Conservation (phyloP, 92 coral and sea anemone genomes). For the Isaurus tuberculatus region DNA sequence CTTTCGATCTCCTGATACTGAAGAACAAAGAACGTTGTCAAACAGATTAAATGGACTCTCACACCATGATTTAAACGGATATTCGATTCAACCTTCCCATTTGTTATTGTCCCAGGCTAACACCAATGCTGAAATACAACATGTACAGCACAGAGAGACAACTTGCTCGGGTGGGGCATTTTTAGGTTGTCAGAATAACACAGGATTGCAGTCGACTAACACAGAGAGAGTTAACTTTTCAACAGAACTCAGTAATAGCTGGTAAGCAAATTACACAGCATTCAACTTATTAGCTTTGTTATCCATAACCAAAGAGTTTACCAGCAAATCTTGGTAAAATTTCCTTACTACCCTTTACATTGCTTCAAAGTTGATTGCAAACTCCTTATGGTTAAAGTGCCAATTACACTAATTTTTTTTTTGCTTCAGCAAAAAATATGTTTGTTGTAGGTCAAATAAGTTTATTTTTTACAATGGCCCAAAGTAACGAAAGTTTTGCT, state of each 20-base stretch:
- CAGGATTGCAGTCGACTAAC: not conserved
- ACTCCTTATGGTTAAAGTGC: too few species aligned
- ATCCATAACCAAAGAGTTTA: too few species aligned
- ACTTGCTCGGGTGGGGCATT: not conserved
- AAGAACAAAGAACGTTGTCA: conserved; percentile 17
- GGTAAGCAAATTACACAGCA: not conserved
- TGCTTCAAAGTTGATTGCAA: too few species aligned
- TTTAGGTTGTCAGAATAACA: not conserved
- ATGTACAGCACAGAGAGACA: not conserved
- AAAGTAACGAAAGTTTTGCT: too few species aligned
- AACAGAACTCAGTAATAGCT: conserved; percentile 8
- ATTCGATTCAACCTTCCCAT: not conserved
- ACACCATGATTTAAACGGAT: conserved; percentile 15
- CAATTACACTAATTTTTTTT: too few species aligned
- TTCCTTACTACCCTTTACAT: too few species aligned
- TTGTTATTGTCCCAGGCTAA: not conserved
- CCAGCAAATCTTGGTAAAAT: too few species aligned
- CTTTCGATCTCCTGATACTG: conserved; percentile 23
- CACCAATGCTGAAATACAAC: not conserved
- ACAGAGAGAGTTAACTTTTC: not conserved
- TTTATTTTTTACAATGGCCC: too few species aligned
- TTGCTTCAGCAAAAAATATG: too few species aligned
- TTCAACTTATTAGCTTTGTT: not conserved
- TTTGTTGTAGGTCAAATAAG: too few species aligned
- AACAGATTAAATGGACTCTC: conserved; percentile 32